These are phyloP conservation scores for Eristalis arbustorum DNA, from an alignment of 2,888 invertebrate species.

Conservation along the genomic window DNA sequence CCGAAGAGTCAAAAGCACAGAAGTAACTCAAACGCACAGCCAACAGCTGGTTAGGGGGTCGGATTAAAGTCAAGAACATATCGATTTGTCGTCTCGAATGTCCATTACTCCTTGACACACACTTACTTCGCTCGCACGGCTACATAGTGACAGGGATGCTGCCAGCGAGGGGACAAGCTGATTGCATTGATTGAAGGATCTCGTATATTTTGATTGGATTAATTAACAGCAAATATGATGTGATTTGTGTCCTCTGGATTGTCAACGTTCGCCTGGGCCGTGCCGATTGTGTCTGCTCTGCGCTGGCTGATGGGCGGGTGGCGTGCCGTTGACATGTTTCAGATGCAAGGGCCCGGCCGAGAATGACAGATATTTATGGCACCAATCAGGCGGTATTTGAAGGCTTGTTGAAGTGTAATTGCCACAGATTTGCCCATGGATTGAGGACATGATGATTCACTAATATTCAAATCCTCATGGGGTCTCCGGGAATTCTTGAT, in stretches of 20 bases:
- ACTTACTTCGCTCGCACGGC: background rate
- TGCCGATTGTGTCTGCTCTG: background rate
- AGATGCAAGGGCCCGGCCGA: background rate
- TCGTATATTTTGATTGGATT: conserved; percentile 52
- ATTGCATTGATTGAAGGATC: conserved; percentile 49
- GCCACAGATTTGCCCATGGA: background rate
- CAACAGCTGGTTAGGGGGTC: too few relatives aligned
- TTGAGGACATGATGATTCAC: background rate
- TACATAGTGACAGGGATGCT: background rate
- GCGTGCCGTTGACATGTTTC: background rate
- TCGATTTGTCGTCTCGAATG: conserved; percentile 46
- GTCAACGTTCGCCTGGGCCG: background rate
- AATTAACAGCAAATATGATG: conserved; percentile 59
- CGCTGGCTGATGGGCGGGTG: too few relatives aligned
- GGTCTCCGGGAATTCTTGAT: background rate
- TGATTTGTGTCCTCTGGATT: conserved; percentile 32
- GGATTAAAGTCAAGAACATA: conserved; percentile 53
- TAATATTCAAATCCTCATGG: background rate
- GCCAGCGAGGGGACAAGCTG: background rate
- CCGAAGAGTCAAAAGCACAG: background rate
- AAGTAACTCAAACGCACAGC: background rate
- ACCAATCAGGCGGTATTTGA: background rate
- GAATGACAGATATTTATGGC: background rate
- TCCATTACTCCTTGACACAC: conserved; percentile 56
- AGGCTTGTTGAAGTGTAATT: background rate